Evolutionary conservation across 1,140 invertebrate genomes (phyloP).

Genomic region (Drosophila melanogaster): DNA sequence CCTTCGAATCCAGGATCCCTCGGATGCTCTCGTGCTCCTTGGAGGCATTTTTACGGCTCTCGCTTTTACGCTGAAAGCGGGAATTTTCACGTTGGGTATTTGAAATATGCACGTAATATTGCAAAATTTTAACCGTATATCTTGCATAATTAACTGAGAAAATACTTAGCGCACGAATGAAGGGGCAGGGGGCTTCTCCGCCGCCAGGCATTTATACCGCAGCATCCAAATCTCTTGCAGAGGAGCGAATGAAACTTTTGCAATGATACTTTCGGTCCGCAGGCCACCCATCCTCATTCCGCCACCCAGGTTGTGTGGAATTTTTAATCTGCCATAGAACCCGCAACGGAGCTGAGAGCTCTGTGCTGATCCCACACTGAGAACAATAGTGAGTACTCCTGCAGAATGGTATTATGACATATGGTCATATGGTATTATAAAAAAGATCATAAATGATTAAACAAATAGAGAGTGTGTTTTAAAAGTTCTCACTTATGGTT

Average conservation of each 20-base stretch:
- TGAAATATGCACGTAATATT: slow-evolving; percentile 83
- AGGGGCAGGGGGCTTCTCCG: slow-evolving; percentile 8
- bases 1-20: slow-evolving; percentile 27
- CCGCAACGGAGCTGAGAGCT: slow-evolving; percentile 26
- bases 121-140: slow-evolving; percentile 83
- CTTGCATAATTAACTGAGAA: slow-evolving; percentile 83
- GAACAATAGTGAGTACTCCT: slow-evolving; percentile 1
- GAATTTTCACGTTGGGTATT: slow-evolving; percentile 66
- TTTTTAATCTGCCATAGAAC: slow-evolving; percentile 77
- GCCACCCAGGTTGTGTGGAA: slow-evolving; percentile 73
- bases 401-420: too few relatives aligned
- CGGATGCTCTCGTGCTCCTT: slow-evolving; percentile 43
- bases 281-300: slow-evolving; percentile 6
- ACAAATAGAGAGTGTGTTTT: too few relatives aligned
- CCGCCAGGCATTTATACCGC: slow-evolving; percentile 73
- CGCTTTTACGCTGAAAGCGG: slow-evolving; percentile 50
- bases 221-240: slow-evolving; percentile 66
- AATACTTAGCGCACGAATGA: slow-evolving; percentile 69
- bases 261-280: slow-evolving; percentile 70
- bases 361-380: slow-evolving; percentile 21
- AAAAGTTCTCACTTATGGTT: too few relatives aligned
- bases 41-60: slow-evolving; percentile 75
- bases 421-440: too few relatives aligned
- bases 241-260: slow-evolving; percentile 71
- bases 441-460: too few relatives aligned